phyloP scores from a whole-genome alignment of 2,113 vertebrate genomes.

The Pholis gunnellus region DNA sequence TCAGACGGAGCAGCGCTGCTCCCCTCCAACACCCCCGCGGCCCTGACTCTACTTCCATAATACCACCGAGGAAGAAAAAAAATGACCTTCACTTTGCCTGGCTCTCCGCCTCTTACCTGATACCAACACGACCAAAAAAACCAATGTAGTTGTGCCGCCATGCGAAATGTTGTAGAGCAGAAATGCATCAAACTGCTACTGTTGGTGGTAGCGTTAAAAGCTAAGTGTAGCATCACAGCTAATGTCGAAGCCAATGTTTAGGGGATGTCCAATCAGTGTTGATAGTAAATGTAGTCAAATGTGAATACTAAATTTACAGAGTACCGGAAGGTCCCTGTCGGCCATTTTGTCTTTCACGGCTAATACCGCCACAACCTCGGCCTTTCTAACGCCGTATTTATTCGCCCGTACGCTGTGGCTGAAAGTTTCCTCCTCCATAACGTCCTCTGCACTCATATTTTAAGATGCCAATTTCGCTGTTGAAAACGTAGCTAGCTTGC shows the following conservation, averaged over 20 bases:
- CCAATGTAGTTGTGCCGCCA: neutral
- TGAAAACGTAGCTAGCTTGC: too few species aligned
- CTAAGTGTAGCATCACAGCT: neutral
- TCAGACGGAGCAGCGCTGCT: conserved; percentile 19
- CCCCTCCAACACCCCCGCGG: neutral
- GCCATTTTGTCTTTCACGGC: too few species aligned
- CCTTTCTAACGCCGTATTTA: too few species aligned
- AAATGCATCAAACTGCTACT: neutral
- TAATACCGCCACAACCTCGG: too few species aligned
- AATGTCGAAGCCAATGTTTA: neutral
- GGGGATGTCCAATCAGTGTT: neutral
- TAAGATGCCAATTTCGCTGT: too few species aligned
- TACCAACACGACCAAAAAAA: neutral
- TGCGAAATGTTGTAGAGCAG: neutral
- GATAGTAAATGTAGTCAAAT: too few species aligned
- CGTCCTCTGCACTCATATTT: too few species aligned
- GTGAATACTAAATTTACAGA: too few species aligned
- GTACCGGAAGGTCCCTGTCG: too few species aligned
- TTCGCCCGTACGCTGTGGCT: too few species aligned
- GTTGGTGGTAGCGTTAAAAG: neutral
- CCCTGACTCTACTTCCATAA: neutral
- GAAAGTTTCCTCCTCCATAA: too few species aligned
- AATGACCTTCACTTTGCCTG: neutral
- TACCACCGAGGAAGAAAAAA: neutral
- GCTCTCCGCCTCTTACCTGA: neutral